These are phyloP conservation scores for Zenarchopterus dispar DNA, from an alignment of 2,797 vertebrate genomes.

Conservation along the genomic window DNA sequence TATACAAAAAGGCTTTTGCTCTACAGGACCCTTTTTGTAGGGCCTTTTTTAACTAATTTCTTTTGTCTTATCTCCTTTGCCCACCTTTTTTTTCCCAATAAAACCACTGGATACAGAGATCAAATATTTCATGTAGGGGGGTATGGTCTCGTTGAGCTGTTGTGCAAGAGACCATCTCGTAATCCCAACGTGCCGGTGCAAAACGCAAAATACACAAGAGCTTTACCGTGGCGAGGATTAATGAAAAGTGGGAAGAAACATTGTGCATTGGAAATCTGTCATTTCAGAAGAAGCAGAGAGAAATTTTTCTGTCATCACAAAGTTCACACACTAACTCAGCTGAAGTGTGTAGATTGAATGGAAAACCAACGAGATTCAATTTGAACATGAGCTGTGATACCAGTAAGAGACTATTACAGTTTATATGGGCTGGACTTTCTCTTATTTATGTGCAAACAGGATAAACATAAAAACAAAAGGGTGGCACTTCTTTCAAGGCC, in stretches of 20 bases:
- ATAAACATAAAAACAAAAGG: slow-evolving; percentile 3
- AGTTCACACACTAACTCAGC: slow-evolving; percentile 1
- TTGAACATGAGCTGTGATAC: slow-evolving; percentile 12
- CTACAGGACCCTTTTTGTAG: too few relatives aligned
- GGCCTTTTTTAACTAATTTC: too few relatives aligned
- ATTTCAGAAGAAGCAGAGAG: neutral
- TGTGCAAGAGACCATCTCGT: neutral
- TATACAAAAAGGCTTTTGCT: too few relatives aligned
- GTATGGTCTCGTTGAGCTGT: neutral
- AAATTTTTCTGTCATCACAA: neutral
- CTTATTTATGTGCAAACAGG: slow-evolving; percentile 9
- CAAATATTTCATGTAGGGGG: too few relatives aligned
- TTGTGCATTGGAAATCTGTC: neutral
- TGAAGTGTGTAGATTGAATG: slow-evolving; percentile 3
- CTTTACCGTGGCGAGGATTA: too few relatives aligned
- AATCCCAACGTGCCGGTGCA: neutral
- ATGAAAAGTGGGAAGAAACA: too few relatives aligned
- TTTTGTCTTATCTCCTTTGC: too few relatives aligned
- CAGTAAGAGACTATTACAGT: neutral
- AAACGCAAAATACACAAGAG: neutral
- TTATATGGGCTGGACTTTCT: neutral
- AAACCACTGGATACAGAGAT: neutral
- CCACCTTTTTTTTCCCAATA: too few relatives aligned
- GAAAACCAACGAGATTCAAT: slow-evolving; percentile 16
- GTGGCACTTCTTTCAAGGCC: slow-evolving; percentile 12